Evolutionary conservation across 2,797 vertebrate genomes (phyloP).

Genomic region (Muscicapa comitata): DNA sequence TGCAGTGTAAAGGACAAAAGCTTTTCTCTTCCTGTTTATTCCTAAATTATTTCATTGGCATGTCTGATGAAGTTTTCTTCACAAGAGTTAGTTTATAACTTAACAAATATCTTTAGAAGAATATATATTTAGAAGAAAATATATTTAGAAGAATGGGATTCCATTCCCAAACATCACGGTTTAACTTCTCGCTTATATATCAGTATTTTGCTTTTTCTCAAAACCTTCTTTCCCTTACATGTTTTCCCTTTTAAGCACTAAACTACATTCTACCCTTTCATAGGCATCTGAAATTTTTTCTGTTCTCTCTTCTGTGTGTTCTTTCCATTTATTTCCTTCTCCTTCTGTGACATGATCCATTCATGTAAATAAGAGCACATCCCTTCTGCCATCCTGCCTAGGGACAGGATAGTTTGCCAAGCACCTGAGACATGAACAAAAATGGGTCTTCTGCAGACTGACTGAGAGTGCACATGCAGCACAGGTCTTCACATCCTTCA

Average conservation of each 20-base stretch:
- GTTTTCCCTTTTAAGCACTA: neutral
- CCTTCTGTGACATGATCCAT: neutral
- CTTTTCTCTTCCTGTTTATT: neutral
- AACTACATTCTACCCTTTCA: neutral
- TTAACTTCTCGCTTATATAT: neutral
- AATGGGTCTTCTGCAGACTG: neutral
- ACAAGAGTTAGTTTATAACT: neutral
- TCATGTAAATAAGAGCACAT: neutral
- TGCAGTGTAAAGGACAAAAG: neutral
- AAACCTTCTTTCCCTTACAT: neutral
- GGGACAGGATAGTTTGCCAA: neutral
- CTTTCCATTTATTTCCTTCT: neutral
- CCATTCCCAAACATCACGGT: neutral
- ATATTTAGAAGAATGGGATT: too few relatives aligned
- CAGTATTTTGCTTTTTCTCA: neutral
- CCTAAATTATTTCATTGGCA: neutral
- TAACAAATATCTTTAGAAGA: neutral
- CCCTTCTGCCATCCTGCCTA: neutral
- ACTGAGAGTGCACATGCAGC: rapidly evolving
- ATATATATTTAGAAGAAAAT: too few relatives aligned
- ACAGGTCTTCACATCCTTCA: neutral
- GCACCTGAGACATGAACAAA: neutral
- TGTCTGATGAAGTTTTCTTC: neutral
- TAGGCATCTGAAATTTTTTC: neutral
- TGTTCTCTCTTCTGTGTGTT: neutral